A percentile compares a stretch with the other conserved stretches of the same genome.
Conservation (phyloP, 2,113 vertebrate species). For the Dendrocopos noguchii region DNA sequence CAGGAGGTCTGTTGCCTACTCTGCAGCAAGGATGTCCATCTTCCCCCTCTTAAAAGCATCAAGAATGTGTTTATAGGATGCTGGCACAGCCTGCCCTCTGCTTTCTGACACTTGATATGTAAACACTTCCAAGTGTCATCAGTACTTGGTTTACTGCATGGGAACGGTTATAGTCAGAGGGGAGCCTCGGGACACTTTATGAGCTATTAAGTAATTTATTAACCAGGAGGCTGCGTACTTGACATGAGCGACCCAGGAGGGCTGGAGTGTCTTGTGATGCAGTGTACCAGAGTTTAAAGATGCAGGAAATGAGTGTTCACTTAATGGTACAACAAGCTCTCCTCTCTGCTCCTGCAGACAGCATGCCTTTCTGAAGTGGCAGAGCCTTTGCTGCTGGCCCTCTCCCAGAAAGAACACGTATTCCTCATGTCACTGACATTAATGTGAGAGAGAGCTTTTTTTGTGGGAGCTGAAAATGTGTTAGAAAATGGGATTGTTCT, state of each 20-base stretch:
- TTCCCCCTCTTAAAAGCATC: background rate
- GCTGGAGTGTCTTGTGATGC: background rate
- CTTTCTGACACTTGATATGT: background rate
- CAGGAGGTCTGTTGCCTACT: background rate
- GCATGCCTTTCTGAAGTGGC: background rate
- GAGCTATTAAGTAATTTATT: slow-evolving; percentile 55
- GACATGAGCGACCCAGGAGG: background rate
- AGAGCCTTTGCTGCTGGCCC: background rate
- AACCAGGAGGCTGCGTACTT: background rate
- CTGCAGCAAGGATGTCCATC: background rate
- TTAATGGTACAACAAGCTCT: background rate
- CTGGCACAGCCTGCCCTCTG: background rate
- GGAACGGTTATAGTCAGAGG: slow-evolving; percentile 9
- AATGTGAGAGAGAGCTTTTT: background rate
- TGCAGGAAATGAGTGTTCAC: background rate
- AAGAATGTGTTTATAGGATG: background rate
- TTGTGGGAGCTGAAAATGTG: background rate
- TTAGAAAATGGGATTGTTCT: background rate
- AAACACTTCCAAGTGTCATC: background rate
- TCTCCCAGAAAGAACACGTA: background rate
- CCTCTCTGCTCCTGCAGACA: background rate
- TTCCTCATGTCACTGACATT: background rate
- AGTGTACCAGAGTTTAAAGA: slow-evolving; percentile 14
- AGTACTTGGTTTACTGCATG: background rate
- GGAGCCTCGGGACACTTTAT: slow-evolving; percentile 6